Percentiles rank a stretch among this genome's conserved stretches.
phyloP scores from a whole-genome alignment of 2,797 vertebrate genomes.

The Nyctalus aviator region DNA sequence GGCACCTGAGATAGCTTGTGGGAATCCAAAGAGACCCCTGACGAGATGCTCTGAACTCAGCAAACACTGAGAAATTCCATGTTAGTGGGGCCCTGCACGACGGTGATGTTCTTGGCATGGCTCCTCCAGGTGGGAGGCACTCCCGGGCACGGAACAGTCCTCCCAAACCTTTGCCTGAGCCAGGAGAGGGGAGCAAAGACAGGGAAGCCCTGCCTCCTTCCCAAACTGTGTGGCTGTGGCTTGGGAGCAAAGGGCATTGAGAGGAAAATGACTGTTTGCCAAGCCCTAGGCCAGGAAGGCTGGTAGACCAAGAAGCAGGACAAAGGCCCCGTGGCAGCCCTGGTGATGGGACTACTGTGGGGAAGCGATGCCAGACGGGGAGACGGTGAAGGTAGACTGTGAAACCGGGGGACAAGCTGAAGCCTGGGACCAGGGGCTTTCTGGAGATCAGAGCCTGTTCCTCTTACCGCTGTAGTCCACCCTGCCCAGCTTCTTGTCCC shows the following conservation, averaged over 20 bases:
- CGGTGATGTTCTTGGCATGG: accelerated
- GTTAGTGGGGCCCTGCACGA: neutral
- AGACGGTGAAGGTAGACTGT: neutral
- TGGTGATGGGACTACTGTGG: accelerated
- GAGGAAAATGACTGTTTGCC: accelerated
- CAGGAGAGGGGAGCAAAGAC: no score
- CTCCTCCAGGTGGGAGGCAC: neutral
- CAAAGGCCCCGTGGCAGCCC: accelerated
- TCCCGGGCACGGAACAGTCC: neutral
- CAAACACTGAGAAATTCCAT: accelerated
- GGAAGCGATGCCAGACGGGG: accelerated
- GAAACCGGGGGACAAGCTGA: neutral
- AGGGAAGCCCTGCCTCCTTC: neutral
- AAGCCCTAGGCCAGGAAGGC: neutral
- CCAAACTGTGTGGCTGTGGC: accelerated
- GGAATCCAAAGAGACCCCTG: neutral
- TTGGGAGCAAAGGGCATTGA: accelerated
- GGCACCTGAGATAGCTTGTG: neutral
- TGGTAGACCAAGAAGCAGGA: no score
- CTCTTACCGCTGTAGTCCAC: neutral
- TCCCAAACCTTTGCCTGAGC: neutral
- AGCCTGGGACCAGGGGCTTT: neutral
- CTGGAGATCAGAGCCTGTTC: neutral
- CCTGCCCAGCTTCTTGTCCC: neutral
- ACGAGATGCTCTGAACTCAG: neutral